Base-by-base conservation (phyloP, 2,797 vertebrate species). In the Pipistrellus pygmaeus region DNA sequence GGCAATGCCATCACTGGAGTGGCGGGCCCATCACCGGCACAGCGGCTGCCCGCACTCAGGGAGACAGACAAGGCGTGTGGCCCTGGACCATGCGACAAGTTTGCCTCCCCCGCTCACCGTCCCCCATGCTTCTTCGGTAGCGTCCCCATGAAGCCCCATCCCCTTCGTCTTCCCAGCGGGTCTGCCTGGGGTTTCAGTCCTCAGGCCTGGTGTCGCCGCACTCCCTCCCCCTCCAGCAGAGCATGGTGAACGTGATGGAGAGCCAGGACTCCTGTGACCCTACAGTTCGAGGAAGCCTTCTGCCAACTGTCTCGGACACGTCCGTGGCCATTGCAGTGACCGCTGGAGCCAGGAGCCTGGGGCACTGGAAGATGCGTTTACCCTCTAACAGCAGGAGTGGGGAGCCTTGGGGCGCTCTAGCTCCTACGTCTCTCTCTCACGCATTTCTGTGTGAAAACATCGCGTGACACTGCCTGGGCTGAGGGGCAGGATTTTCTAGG, bases 261-360 rank as follows among this genome's bases (percentile, higher is more conserved):
- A 18, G 21, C 48, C 1, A 6, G 30, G 13, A 6, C 13, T 0
- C 1, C 14, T 1, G 0, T 11, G 51, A 27, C 25, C 15, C 44
- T 14, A 1, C 5, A 78, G 55, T 18, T 1, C 0, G 4, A 44
- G 71, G 38, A 41, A 0, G 18, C 35, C 17, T 35, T 11, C 77
- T 32, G 44, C 27, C 30, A 9, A 2, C 35, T 60, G 7, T n/a
- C 30, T 46, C 3, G 38, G 2, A 32, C 17, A 7, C 27, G 0
- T 62, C 60, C 2, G 1, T 72, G 20, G 17, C 14, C 8, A 0
- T 76, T 12, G 20, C 6, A 2, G 72, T 3, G 32, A 53, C 53
- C 20, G 51, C 18, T 21, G 46, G 18, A 32, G 7, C 30, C 73
- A 8, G 20, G 30, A 7, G 46, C 1, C 30, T 20, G 46, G 5